These are phyloP conservation scores for Actenoides lindsayi DNA, from an alignment of 2,113 vertebrate species.

Conservation along the genomic window DNA sequence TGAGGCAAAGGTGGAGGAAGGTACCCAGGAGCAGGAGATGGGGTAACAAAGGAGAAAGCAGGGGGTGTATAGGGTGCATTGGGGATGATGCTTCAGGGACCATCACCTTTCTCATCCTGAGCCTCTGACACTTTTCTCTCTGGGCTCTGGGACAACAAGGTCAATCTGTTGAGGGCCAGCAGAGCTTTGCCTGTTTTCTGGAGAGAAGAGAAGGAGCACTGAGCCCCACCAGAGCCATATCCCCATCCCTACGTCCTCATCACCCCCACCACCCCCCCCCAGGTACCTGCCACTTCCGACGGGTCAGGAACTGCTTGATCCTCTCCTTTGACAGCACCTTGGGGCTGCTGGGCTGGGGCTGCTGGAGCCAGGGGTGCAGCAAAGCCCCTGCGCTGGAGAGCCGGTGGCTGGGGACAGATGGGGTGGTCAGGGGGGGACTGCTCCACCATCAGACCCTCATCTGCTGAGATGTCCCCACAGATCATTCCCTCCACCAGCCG, in stretches of 20 bases:
- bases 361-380: conserved; percentile 83
- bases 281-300: conserved; percentile 85
- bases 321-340: conserved; percentile 82
- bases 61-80: fast-evolving
- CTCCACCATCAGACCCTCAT: neutral
- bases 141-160: conserved; percentile 74
- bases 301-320: conserved; percentile 83
- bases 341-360: conserved; percentile 62
- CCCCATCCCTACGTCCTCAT: fast-evolving
- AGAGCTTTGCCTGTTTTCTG: conserved; percentile 90
- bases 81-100: neutral
- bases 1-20: neutral
- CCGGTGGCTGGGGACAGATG: conserved; percentile 56
- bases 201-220: neutral
- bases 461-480: no score
- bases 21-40: neutral
- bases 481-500: neutral
- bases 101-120: conserved; percentile 55
- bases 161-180: conserved; percentile 85
- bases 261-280: fast-evolving
- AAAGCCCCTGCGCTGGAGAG: conserved; percentile 78
- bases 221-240: neutral
- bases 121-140: conserved; percentile 63
- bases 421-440: neutral
- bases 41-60: neutral